A percentile compares a stretch with the other conserved stretches of the same genome.
Evolutionary conservation across 1,140 invertebrate genomes (phyloP).

Genomic region (Bicyclus anynana): DNA sequence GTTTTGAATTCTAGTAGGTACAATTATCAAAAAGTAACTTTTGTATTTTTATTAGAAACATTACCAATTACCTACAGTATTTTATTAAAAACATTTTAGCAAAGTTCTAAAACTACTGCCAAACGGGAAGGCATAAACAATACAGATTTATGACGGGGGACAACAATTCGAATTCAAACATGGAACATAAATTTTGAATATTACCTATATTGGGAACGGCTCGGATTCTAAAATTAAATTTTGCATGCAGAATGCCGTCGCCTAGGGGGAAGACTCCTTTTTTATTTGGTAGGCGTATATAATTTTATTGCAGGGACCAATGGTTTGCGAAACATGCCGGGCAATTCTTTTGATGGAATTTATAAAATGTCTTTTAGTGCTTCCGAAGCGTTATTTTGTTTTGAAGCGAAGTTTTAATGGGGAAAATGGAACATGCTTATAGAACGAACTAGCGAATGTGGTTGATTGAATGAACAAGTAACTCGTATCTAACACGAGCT

Average conservation of each 20-base stretch:
- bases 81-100: neutral
- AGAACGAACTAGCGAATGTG: too few relatives aligned
- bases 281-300: slow-evolving; percentile 76
- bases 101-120: slow-evolving; percentile 19
- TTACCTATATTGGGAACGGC: slow-evolving; percentile 74
- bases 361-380: neutral
- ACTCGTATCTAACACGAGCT: too few relatives aligned
- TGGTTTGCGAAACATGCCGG: slow-evolving; percentile 66
- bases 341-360: slow-evolving; percentile 35
- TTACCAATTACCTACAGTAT: neutral
- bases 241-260: slow-evolving; percentile 68
- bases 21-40: too few relatives aligned
- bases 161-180: slow-evolving; percentile 64
- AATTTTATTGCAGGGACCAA: slow-evolving; percentile 76
- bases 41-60: too few relatives aligned
- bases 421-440: too few relatives aligned
- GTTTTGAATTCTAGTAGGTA: too few relatives aligned
- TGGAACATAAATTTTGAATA: slow-evolving; percentile 75
- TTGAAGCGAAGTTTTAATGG: too few relatives aligned
- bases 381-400: neutral
- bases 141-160: slow-evolving; percentile 60
- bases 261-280: slow-evolving; percentile 47
- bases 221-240: slow-evolving; percentile 75
- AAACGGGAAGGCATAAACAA: slow-evolving; percentile 27
- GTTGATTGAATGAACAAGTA: too few relatives aligned